Evolutionary conservation across 2,113 vertebrate species (phyloP).

Genomic region (Lampris megalopsis): DNA sequence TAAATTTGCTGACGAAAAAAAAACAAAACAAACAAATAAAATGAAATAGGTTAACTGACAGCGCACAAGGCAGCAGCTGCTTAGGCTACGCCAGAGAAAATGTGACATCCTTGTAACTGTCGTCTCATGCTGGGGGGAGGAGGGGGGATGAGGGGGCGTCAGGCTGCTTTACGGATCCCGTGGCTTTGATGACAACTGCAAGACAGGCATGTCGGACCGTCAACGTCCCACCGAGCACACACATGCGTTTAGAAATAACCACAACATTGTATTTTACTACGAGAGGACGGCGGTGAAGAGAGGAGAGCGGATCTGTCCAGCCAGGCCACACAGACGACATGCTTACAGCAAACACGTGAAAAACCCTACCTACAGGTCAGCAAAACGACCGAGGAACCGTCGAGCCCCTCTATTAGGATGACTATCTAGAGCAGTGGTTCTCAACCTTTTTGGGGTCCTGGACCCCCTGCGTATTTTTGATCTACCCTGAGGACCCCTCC

Average conservation of each 20-base stretch:
- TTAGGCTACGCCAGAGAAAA: slow-evolving; percentile 11
- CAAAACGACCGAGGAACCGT: too few relatives aligned
- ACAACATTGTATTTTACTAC: not conserved
- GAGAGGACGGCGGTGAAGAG: not conserved
- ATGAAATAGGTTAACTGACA: not conserved
- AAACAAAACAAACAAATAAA: not conserved
- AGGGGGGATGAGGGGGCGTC: not conserved
- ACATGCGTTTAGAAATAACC: slow-evolving; percentile 22
- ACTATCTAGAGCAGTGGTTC: too few relatives aligned
- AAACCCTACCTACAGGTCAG: too few relatives aligned
- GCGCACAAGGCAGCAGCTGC: not conserved
- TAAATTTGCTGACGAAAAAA: not conserved
- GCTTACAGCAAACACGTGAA: too few relatives aligned
- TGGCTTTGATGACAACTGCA: slow-evolving; percentile 25
- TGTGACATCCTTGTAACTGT: slow-evolving; percentile 29
- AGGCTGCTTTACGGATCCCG: slow-evolving; percentile 33
- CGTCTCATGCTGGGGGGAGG: slow-evolving; percentile 22
- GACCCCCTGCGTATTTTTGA: too few relatives aligned
- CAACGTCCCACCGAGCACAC: not conserved
- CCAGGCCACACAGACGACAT: too few relatives aligned
- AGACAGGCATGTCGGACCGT: not conserved
- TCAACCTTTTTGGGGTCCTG: too few relatives aligned
- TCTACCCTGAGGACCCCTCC: too few relatives aligned
- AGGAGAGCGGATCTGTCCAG: not conserved
- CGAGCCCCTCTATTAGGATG: too few relatives aligned